A percentile compares a stretch with the other conserved stretches of the same genome.
phyloP scores from a whole-genome alignment of 2,888 invertebrate species.

The Amphipoea lucens region DNA sequence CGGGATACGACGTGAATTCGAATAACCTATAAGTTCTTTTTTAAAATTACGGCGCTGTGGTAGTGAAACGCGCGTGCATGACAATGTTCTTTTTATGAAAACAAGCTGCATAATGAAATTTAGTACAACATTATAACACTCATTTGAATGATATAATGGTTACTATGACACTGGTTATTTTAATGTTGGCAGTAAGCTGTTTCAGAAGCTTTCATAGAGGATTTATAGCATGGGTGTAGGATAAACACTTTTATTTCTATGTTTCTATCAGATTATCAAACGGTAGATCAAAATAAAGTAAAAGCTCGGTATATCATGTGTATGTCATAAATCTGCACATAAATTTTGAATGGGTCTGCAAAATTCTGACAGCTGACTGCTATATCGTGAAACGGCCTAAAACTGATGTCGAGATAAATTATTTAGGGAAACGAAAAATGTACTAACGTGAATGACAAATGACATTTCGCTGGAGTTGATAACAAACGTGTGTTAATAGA shows the following conservation, averaged over 20 bases:
- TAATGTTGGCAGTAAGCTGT: too few relatives aligned
- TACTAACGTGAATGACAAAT: constrained; percentile 17
- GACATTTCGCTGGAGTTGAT: constrained; percentile 17
- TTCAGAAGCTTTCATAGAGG: too few relatives aligned
- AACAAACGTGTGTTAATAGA: constrained; percentile 6
- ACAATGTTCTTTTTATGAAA: too few relatives aligned
- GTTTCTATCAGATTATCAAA: constrained; percentile 23
- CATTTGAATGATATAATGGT: too few relatives aligned
- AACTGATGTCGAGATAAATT: constrained; percentile 58
- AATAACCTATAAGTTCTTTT: too few relatives aligned
- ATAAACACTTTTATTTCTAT: neutral
- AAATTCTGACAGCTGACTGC: constrained; percentile 61
- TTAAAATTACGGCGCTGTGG: too few relatives aligned
- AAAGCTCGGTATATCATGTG: constrained; percentile 34
- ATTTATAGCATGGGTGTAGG: too few relatives aligned
- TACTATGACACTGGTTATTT: too few relatives aligned
- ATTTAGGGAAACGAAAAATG: constrained; percentile 38
- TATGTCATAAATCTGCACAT: constrained; percentile 56
- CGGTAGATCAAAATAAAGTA: constrained; percentile 24
- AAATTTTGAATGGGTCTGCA: constrained; percentile 58
- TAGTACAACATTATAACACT: too few relatives aligned
- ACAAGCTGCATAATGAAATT: too few relatives aligned
- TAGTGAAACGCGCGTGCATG: too few relatives aligned
- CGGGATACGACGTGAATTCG: too few relatives aligned
- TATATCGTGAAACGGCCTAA: constrained; percentile 45